Percentiles rank a stretch among this genome's conserved stretches.
phyloP scores from a whole-genome alignment of 2,113 vertebrate genomes.

The Heloderma charlesbogerti region DNA sequence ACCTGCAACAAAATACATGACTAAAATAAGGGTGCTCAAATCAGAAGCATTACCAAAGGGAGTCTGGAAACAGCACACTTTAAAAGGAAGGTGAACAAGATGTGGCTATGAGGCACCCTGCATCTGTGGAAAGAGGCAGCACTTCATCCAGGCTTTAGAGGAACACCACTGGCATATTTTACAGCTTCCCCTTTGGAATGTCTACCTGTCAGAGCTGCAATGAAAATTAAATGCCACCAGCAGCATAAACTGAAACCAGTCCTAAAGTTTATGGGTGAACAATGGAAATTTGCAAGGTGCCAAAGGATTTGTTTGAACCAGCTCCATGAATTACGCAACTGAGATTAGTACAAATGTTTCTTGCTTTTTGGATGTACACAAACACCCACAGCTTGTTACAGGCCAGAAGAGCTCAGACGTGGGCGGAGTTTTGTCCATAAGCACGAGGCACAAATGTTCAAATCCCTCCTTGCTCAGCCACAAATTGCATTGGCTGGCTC shows the following conservation, averaged over 20 bases:
- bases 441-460: not conserved
- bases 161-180: not conserved
- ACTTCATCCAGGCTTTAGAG: not conserved
- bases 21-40: not conserved
- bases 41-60: not conserved
- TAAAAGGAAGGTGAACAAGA: not conserved
- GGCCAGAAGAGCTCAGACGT: conserved; percentile 34
- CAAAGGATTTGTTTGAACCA: conserved; percentile 59
- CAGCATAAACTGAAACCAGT: conserved; percentile 57
- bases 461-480: not conserved
- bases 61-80: too few relatives aligned
- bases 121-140: not conserved
- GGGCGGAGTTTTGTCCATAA: not conserved
- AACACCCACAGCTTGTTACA: conserved; percentile 51
- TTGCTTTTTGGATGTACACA: conserved; percentile 58
- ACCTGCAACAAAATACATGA: not conserved
- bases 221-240: conserved; percentile 68
- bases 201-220: conserved; percentile 34
- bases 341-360: conserved; percentile 67
- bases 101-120: conserved; percentile 34
- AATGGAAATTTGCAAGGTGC: conserved; percentile 59
- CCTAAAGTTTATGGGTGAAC: conserved; percentile 64
- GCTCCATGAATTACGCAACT: conserved; percentile 63
- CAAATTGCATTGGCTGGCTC: not conserved
- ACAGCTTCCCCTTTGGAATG: conserved; percentile 28